Evolutionary conservation across 2,797 vertebrate species (phyloP), one percentile per base, ranked within the genome.

Genomic region (Tadarida brasiliensis): DNA sequence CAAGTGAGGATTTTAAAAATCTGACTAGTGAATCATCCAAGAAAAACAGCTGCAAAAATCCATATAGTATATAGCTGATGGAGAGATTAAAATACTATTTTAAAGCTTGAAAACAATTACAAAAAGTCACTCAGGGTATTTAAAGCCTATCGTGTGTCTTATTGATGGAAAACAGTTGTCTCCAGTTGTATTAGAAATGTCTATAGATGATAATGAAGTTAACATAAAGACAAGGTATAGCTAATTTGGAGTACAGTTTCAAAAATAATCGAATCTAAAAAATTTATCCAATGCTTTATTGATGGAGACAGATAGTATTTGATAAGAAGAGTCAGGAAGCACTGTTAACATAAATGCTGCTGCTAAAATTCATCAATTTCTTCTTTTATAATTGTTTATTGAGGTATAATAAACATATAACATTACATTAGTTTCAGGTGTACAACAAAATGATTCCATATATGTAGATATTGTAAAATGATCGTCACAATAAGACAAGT

Each of bases 11-110:
- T n/a, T 57, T 57, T 9, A 57, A 57, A 96, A 96, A 86, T 80
- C 73, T 94, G 33, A 82, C 28, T 89, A 80, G 65, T 59, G 26
- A 94, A 81, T 74, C 33, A 65, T 63, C 33, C 74, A 68, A 3
- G 3, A 95, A 96, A 95, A 76, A 39, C 51, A 91, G 70, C 73
- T 97, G 90, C 33, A 95, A 26, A 87, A 95, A 95, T 92, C 87
- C 30, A 67, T 89, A 90, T 56, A 84, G 24, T 20, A 59, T 67
- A 47, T 65, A 14, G 47, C 71, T 95, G 49, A 8, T 24, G 90
- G 73, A 74, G 90, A 91, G 24, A 15, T 71, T 97, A 57, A 89
- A 92, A 82, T 54, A n/a, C 59, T 56, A 14, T 35, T 97, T 94
- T 85, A 82, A 91, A n/a, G 67, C 19, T 91, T 78, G 90, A 70